A percentile compares a stretch with the other conserved stretches of the same genome.
Conservation (phyloP, 2,888 invertebrate species). For the Schrankia costaestrigalis region DNA sequence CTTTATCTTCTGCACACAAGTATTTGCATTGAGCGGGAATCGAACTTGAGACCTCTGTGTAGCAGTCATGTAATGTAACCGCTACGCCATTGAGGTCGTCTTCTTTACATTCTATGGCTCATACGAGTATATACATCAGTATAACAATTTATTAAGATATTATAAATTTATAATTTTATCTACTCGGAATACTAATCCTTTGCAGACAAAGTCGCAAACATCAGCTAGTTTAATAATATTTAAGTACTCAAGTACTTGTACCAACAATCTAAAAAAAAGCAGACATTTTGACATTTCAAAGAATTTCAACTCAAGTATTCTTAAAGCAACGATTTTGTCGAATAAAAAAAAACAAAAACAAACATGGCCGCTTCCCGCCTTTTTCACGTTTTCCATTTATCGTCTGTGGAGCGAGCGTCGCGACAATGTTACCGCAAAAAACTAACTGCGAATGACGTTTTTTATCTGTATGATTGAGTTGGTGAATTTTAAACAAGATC, state of each 20-base stretch:
- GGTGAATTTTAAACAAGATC: conserved; percentile 9
- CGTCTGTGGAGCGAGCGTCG: conserved; percentile 13
- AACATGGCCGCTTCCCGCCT: conserved; percentile 31
- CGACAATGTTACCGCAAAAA: background rate
- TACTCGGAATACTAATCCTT: no score
- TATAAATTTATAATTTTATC: no score
- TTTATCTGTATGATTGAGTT: conserved; percentile 23
- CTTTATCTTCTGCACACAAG: no score
- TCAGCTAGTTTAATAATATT: no score
- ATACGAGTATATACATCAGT: no score
- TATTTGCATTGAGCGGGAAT: no score
- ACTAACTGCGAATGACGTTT: conserved; percentile 23
- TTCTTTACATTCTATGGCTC: no score
- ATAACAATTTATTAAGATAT: no score
- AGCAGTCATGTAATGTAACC: no score
- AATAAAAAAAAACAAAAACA: conserved; percentile 19
- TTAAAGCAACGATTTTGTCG: conserved; percentile 13
- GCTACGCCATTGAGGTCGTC: no score
- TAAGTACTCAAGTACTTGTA: background rate
- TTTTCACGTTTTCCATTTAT: conserved; percentile 31
- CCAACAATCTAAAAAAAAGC: background rate
- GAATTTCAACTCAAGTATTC: conserved; percentile 17
- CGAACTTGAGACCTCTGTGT: no score
- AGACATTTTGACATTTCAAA: conserved; percentile 5
- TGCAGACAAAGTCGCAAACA: no score